phyloP scores from a whole-genome alignment of 2,888 invertebrate genomes.

The Agrypnus murinus region DNA sequence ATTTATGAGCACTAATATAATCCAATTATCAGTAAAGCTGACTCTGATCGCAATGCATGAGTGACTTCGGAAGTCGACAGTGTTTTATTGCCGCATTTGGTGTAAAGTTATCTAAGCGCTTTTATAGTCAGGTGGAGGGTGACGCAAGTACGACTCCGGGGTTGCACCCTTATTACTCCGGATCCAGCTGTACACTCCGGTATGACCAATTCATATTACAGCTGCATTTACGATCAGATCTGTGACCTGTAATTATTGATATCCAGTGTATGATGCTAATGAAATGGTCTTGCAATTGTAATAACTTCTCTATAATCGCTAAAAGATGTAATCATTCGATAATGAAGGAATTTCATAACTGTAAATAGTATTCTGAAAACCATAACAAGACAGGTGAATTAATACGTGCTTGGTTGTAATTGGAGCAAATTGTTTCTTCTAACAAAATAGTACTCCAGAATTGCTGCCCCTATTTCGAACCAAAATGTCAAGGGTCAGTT shows the following conservation, averaged over 20 bases:
- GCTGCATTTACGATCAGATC: slow-evolving; percentile 48
- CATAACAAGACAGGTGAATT: slow-evolving; percentile 1
- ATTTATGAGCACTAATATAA: not conserved
- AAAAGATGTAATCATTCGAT: slow-evolving; percentile 16
- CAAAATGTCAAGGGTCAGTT: too few species aligned
- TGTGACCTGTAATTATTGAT: slow-evolving; percentile 18
- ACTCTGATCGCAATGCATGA: slow-evolving; percentile 35
- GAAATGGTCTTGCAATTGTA: slow-evolving; percentile 26
- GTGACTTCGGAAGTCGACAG: slow-evolving; percentile 54
- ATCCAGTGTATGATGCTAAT: slow-evolving; percentile 23
- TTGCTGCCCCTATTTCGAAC: too few species aligned
- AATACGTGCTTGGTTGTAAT: not conserved
- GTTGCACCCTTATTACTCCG: slow-evolving; percentile 55
- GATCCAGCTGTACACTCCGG: slow-evolving; percentile 57
- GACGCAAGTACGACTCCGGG: slow-evolving; percentile 55
- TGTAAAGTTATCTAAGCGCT: slow-evolving; percentile 57
- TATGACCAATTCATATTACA: slow-evolving; percentile 48
- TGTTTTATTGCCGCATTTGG: slow-evolving; percentile 60
- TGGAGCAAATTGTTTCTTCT: too few species aligned
- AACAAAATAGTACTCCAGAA: too few species aligned
- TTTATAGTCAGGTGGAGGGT: slow-evolving; percentile 56
- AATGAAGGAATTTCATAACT: not conserved
- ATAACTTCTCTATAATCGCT: not conserved
- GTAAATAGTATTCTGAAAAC: not conserved
- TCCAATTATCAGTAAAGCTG: slow-evolving; percentile 43